Evolutionary conservation across 1,140 invertebrate genomes (phyloP), one percentile per base, ranked within the genome.

Genomic region (Stegodyphus dumicola): DNA sequence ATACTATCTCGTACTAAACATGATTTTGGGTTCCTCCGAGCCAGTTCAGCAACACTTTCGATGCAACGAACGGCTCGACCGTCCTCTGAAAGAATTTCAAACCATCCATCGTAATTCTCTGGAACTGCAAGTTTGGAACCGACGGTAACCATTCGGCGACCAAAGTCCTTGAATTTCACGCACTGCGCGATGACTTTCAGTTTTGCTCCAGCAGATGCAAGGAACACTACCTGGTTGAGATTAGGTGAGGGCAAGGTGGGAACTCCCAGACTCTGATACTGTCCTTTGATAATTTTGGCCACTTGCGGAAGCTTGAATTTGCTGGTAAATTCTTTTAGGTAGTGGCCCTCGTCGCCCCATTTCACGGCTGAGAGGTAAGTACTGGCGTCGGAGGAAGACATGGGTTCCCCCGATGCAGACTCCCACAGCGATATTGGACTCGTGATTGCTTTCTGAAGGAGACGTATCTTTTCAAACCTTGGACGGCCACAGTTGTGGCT

Each of bases 31-130:
- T 93, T 94, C 60, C 95, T 92, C 83, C 95, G 93, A 2, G 95
- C 93, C 77, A 98, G 90, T 90, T 97, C 96, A 64, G 93, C 92
- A 3, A 98, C 96, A 84, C 94, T 95, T 89, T 97, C 96, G 88
- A 98, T 96, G 87, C 96, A 96, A 77, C 95, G 92, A 4, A 96
- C 95, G 15, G 95, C 94, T 87, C 95, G 92, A 0, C 96, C 97
- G 90, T 98, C 96, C 91, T 98, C 96, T 89, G 96, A 97, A 51
- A 98, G 91, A 56, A 98, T 93, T 91, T 98, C 97, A 90, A 98
- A 98, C 91, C 96, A 98, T 11, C 97, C 97, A 86, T 94, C 93
- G 90, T 97, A 98, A 7, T 94, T 94, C 79, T 97, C 94, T 0
- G 97, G 97, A 71, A 98, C 97, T 66, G 96, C 94, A 66, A 98